Base-by-base conservation (phyloP, 2,113 vertebrate species). In the Aix galericulata region DNA sequence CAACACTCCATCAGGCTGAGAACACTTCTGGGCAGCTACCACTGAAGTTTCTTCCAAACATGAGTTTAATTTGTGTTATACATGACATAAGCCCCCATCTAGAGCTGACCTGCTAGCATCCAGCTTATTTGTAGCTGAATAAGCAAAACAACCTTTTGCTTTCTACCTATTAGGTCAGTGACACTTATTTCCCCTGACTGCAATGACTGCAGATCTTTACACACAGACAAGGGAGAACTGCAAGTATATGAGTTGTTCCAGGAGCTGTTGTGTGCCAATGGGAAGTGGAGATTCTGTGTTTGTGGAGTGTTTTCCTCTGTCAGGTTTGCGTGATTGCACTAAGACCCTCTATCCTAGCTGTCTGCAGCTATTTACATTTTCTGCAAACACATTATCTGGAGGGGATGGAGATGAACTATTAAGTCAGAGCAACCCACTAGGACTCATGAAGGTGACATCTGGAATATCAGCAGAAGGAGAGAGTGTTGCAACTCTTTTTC, bases 121-220 rank as follows among this genome's bases (percentile, higher is more conserved):
- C 26, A 71, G 73, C 62, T 89, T 63, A 50, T 85, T 50, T 67
- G 90, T 31, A 53, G 92, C 94, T 93, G 86, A 96, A 96, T 95
- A 96, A 97, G 95, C 94, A 96, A 96, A 97, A 94, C 71, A 91
- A 86, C 88, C 50, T 75, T 97, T 96, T 86, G 63, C 92, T 96
- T 87, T 93, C 93, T 95, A 91, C 94, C 94, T 95, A 17, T 95
- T 95, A 87, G 88, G 95, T 84, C 90, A 89, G 81, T 95, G 94
- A 95, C 91, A 95, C 77, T 60, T 93, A 95, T 97, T 85, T 93
- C 92, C 93, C 82, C 92, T 90, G 93, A 60, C 80, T 60, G 91
- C 75, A 84, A 29, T 27, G 81, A 89, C 77, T 87, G 81, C 82
- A 86, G 87, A 84, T 82, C 78, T 82, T 93, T 74, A 91, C 32